A percentile compares a stretch with the other conserved stretches of the same genome.
Conservation (phyloP, 2,113 vertebrate genomes). For the Alaudala cheleensis region DNA sequence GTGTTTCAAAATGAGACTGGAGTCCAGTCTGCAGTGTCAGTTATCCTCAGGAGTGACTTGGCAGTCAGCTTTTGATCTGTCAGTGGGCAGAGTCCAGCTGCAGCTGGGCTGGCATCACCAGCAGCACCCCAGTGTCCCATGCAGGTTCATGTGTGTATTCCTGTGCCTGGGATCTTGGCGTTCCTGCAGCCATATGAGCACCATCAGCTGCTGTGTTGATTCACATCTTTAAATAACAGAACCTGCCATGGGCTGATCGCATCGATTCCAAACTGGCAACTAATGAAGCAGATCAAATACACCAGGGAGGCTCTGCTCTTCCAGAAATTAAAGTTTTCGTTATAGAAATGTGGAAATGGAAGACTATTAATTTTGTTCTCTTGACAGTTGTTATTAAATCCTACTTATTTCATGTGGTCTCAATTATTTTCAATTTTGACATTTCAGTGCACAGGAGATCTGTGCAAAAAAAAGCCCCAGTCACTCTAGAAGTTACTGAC, state of each 20-base stretch:
- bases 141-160: background rate
- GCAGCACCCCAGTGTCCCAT: fast-evolving
- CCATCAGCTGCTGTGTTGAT: background rate
- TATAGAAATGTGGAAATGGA: background rate
- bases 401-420: background rate
- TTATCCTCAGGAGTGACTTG: background rate
- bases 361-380: conserved; percentile 25
- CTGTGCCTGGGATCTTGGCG: background rate
- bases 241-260: background rate
- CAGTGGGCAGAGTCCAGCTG: background rate
- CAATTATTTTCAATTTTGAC: background rate
- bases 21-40: conserved; percentile 16
- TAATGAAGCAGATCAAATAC: background rate
- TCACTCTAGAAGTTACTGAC: background rate
- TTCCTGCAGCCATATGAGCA: background rate
- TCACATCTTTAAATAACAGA: background rate
- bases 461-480: fast-evolving
- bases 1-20: conserved; percentile 16
- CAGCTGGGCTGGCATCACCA: fast-evolving
- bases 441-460: background rate
- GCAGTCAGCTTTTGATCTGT: background rate
- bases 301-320: background rate
- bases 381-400: conserved; percentile 27
- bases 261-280: background rate
- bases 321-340: conserved; percentile 19